Conservation (phyloP, 1,140 invertebrate species). For the Drosophila ercepeae region DNA sequence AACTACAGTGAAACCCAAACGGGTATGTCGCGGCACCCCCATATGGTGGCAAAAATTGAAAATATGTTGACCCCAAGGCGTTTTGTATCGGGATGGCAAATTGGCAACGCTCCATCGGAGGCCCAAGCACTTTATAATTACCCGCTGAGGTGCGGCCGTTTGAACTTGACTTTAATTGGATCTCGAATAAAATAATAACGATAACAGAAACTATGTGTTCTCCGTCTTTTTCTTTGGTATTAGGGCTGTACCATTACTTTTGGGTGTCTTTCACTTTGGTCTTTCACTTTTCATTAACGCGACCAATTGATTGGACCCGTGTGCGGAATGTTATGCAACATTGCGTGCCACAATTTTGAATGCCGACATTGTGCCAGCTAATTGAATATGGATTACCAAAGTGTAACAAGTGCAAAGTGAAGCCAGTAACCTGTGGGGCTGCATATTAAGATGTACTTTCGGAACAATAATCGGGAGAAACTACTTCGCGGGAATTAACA, state of each 20-base stretch:
- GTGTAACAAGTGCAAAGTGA: conserved; percentile 66
- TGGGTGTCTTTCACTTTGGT: conserved; percentile 67
- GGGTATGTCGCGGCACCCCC: conserved; percentile 25
- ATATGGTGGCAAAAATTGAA: conserved; percentile 24
- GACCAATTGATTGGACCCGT: conserved; percentile 54
- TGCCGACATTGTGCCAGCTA: conserved; percentile 13
- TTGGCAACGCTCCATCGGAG: conserved; percentile 68
- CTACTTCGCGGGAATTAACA: conserved; percentile 29
- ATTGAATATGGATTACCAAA: conserved; percentile 45
- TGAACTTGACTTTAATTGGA: conserved; percentile 80
- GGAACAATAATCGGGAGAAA: conserved; percentile 32
- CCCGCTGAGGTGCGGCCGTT: conserved; percentile 63
- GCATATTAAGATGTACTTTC: conserved; percentile 43
- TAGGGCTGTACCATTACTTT: conserved; percentile 7
- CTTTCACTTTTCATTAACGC: conserved; percentile 79
- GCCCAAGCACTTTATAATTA: conserved; percentile 63
- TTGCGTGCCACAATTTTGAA: conserved; percentile 48
- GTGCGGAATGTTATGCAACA: conserved; percentile 49
- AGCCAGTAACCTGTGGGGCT: conserved; percentile 20
- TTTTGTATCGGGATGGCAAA: conserved; percentile 33
- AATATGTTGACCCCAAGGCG: conserved; percentile 45
- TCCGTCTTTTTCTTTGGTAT: conserved; percentile 6
- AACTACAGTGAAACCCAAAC: conserved; percentile 16
- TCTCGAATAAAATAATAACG: conserved; percentile 67
- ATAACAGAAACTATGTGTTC: conserved; percentile 25